Percentiles rank a stretch among this genome's conserved stretches.
phyloP scores from a whole-genome alignment of 2,797 vertebrate species.

The Salmo trutta region DNA sequence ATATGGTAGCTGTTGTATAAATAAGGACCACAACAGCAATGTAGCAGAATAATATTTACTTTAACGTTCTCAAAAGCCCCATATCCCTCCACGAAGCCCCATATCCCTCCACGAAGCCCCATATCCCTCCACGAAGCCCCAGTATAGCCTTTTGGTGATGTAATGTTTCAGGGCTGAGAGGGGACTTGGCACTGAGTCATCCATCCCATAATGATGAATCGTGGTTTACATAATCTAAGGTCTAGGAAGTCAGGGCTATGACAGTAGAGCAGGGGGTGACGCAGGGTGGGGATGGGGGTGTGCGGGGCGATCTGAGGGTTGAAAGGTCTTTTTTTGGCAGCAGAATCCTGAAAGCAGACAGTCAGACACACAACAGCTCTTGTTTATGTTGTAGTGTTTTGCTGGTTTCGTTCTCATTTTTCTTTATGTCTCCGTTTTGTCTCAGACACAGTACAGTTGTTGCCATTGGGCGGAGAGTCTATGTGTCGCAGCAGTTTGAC shows the following conservation, averaged over 20 bases:
- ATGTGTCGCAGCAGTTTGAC: conserved; percentile 56
- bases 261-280: no score
- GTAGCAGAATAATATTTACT: conserved; percentile 82
- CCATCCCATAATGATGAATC: no score
- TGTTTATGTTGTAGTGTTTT: conserved; percentile 35
- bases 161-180: conserved; percentile 69
- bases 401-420: conserved; percentile 80
- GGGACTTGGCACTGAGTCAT: conserved; percentile 38
- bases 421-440: conserved; percentile 63
- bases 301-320: no score
- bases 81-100: conserved; percentile 79
- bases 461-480: conserved; percentile 55
- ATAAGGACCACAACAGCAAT: conserved; percentile 91
- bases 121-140: no score
- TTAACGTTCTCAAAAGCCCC: conserved; percentile 84
- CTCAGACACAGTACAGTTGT: conserved; percentile 48
- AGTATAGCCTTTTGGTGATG: conserved; percentile 74
- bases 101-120: conserved; percentile 14
- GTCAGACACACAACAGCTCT: no score
- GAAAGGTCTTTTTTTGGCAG: no score
- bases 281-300: no score
- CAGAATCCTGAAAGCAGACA: no score
- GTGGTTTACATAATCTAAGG: no score
- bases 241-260: no score
- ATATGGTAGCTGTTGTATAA: conserved; percentile 99